These are phyloP conservation scores for Antechinus stuartii DNA, from an alignment of 2,113 vertebrate species.

Conservation along the genomic window DNA sequence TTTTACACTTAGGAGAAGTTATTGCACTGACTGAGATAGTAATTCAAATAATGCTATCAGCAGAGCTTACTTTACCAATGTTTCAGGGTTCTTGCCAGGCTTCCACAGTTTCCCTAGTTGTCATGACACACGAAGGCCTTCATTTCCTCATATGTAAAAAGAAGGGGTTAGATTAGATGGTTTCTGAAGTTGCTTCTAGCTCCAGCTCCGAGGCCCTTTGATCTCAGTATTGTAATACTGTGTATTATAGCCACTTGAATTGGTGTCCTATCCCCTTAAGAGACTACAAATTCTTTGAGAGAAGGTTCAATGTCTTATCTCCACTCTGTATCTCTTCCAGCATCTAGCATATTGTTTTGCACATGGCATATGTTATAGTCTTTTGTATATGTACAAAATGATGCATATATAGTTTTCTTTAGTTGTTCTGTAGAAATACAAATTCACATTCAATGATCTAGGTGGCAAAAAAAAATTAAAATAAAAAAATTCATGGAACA, in stretches of 20 bases:
- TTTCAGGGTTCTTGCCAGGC: not conserved
- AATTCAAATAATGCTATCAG: not conserved
- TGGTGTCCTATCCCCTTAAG: not conserved
- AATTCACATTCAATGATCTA: not conserved
- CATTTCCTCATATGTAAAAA: not conserved
- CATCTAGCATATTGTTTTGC: not conserved
- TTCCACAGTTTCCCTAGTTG: not conserved
- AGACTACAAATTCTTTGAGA: not conserved
- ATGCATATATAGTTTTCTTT: not conserved
- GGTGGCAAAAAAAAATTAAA: not conserved
- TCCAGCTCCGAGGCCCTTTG: not conserved
- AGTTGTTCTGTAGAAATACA: not conserved
- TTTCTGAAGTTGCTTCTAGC: not conserved
- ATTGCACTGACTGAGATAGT: not conserved
- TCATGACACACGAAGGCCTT: not conserved
- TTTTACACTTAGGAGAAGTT: not conserved
- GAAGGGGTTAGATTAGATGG: not conserved
- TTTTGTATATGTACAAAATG: not conserved
- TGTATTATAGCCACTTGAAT: not conserved
- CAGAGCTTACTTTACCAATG: not conserved
- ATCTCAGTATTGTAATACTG: not conserved
- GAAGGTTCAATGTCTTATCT: not conserved
- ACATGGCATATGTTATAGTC: not conserved
- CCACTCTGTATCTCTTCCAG: not conserved
- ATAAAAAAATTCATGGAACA: not conserved